Percentiles rank a stretch among this genome's conserved stretches.
Evolutionary conservation across 2,113 vertebrate species (phyloP).

Genomic region (Cheilinus undulatus): DNA sequence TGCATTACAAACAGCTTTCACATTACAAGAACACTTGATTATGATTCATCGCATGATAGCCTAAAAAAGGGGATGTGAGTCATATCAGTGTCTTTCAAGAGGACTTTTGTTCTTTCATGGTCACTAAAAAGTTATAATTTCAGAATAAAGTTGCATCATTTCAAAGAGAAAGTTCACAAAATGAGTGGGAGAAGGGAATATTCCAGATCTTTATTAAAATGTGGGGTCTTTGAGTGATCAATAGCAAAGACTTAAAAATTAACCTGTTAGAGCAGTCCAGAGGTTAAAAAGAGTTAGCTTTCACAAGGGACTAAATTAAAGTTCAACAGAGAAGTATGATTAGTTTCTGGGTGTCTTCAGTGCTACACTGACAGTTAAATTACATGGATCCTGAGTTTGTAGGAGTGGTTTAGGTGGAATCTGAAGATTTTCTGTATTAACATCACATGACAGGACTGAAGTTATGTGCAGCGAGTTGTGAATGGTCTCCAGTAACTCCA

Average conservation of each 20-base stretch:
- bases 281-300: conserved; percentile 15
- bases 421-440: conserved; percentile 30
- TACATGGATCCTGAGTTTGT: background rate
- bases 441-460: conserved; percentile 55
- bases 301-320: conserved; percentile 2
- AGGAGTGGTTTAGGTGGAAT: conserved; percentile 29
- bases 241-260: conserved; percentile 35
- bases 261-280: background rate
- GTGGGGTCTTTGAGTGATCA: background rate
- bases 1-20: no score
- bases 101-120: background rate
- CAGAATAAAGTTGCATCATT: background rate
- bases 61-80: no score
- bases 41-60: no score
- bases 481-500: conserved; percentile 24
- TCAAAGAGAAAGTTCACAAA: background rate
- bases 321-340: conserved; percentile 6
- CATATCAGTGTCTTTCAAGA: no score
- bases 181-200: background rate
- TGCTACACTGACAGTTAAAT: background rate
- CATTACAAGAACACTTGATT: no score
- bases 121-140: background rate
- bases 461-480: conserved; percentile 30
- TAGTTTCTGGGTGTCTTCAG: background rate
- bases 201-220: background rate